Percentiles rank a stretch among this genome's conserved stretches.
Conservation (phyloP, 1,140 invertebrate genomes). For the Cheumatopsyche charites region DNA sequence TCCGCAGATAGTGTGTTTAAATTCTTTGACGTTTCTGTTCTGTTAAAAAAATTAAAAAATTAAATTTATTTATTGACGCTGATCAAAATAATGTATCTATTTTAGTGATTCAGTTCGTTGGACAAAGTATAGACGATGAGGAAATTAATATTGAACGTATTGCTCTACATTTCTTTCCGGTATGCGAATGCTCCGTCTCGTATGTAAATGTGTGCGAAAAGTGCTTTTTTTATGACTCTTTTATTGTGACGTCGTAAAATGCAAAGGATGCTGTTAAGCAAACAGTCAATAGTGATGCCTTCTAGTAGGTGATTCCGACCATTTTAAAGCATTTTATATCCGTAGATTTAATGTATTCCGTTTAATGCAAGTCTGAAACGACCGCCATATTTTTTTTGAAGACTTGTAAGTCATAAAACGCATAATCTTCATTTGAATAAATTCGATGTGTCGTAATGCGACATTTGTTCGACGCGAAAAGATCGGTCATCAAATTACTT, state of each 20-base stretch:
- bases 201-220: conserved; percentile 32
- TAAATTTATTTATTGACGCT: too few species aligned
- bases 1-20: too few species aligned
- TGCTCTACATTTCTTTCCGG: not conserved
- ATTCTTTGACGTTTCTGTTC: too few species aligned
- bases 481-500: too few species aligned
- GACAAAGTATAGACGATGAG: not conserved
- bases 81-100: too few species aligned
- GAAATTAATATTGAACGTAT: conserved; percentile 1
- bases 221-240: conserved; percentile 41
- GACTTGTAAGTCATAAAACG: too few species aligned
- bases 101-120: too few species aligned
- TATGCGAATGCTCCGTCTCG: not conserved
- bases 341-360: conserved; percentile 9
- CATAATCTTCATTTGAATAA: too few species aligned
- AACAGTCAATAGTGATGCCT: conserved; percentile 35
- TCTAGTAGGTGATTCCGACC: conserved; percentile 16
- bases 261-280: conserved; percentile 41
- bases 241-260: conserved; percentile 42
- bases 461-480: too few species aligned
- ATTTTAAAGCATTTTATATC: conserved; percentile 30
- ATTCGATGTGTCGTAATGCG: too few species aligned
- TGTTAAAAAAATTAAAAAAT: too few species aligned
- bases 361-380: conserved; percentile 1
- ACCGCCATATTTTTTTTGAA: too few species aligned